Evolutionary conservation across 2,113 vertebrate species (phyloP).

Genomic region (Actenoides lindsayi): DNA sequence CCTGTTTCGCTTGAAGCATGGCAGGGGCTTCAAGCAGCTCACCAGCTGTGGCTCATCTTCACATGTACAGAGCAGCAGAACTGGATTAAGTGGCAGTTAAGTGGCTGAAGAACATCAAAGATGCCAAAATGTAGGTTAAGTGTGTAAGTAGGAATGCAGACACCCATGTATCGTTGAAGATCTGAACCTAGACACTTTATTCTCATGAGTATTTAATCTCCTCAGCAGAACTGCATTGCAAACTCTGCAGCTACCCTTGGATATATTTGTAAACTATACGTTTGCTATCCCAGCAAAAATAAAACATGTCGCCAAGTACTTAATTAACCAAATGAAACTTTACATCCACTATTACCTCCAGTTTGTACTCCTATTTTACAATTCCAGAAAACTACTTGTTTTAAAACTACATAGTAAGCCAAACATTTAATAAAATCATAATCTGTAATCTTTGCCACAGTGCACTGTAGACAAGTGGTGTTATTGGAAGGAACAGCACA

Average conservation of each 20-base stretch:
- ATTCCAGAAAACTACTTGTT: slow-evolving; percentile 13
- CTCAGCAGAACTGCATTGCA: background rate
- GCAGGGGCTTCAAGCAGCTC: background rate
- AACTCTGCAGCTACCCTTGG: background rate
- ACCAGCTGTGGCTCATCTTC: background rate
- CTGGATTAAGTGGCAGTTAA: background rate
- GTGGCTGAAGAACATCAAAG: background rate
- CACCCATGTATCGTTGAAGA: background rate
- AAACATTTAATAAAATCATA: slow-evolving; percentile 8
- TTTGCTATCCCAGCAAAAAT: background rate
- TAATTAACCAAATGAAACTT: slow-evolving; percentile 5
- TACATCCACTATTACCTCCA: background rate
- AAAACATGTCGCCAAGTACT: background rate
- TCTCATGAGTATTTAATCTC: background rate
- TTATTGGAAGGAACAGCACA: slow-evolving; percentile 27
- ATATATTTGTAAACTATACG: background rate
- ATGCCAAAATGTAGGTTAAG: background rate
- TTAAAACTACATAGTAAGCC: background rate
- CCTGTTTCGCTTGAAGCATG: background rate
- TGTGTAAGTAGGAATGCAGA: background rate
- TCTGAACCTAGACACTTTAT: background rate
- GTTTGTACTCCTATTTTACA: background rate
- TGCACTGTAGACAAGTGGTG: background rate
- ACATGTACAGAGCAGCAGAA: background rate
- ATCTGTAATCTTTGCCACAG: slow-evolving; percentile 1